A percentile compares a stretch with the other conserved stretches of the same genome.
These are phyloP conservation scores for Piprites chloris DNA, from an alignment of 2,113 vertebrate genomes.

Conservation along the genomic window DNA sequence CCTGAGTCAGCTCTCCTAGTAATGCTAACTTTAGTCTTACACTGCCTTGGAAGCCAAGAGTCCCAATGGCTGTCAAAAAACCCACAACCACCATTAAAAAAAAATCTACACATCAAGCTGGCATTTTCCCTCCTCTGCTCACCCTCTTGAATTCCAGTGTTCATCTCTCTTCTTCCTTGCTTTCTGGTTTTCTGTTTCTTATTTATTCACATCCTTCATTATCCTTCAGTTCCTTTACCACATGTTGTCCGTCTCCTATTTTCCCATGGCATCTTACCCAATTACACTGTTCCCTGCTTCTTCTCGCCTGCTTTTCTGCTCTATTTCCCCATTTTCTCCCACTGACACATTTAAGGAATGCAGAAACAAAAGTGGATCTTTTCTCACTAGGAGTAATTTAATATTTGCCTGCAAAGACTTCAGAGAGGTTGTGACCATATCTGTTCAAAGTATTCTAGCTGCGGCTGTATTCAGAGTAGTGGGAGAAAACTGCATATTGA, in stretches of 20 bases:
- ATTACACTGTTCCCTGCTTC: background rate
- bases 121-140: accelerated
- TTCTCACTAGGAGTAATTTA: background rate
- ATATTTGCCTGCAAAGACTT: background rate
- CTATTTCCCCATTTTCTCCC: constrained; percentile 19
- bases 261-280: background rate
- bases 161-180: background rate
- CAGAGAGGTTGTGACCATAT: background rate
- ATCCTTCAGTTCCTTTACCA: background rate
- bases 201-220: background rate
- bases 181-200: background rate
- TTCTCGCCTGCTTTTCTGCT: constrained; percentile 35
- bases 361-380: background rate
- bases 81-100: background rate
- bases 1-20: background rate
- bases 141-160: background rate
- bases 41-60: background rate
- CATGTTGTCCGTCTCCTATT: background rate
- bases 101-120: background rate
- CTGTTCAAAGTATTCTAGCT: background rate
- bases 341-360: background rate
- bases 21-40: background rate
- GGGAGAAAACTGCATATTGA: background rate
- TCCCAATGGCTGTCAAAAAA: background rate
- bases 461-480: background rate